phyloP scores from a whole-genome alignment of 2,888 invertebrate species.

The Drosophila meridionalis region DNA sequence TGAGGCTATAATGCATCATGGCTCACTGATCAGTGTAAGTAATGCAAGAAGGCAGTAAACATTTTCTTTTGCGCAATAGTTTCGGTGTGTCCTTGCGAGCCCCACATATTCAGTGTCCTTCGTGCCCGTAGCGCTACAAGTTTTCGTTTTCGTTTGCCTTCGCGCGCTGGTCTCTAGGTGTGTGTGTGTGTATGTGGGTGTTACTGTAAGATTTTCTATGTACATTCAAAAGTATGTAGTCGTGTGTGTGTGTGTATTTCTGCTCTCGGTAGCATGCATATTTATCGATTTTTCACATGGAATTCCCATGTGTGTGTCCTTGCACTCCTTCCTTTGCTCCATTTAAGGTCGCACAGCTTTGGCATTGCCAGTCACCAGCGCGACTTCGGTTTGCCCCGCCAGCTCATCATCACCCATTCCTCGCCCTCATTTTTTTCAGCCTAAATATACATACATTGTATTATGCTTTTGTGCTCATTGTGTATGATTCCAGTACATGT shows the following conservation, averaged over 20 bases:
- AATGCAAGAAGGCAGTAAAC: background rate
- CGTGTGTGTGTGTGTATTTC: conserved; percentile 5
- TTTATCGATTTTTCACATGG: conserved; percentile 72
- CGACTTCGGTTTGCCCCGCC: background rate
- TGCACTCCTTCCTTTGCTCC: conserved; percentile 61
- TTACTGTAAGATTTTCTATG: conserved; percentile 33
- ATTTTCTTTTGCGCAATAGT: conserved; percentile 65
- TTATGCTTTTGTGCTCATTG: conserved; percentile 1
- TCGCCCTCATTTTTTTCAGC: background rate
- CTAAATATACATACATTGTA: background rate
- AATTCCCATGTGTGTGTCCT: conserved; percentile 69
- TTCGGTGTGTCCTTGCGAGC: conserved; percentile 61
- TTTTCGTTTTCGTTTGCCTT: conserved; percentile 62
- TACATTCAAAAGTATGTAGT: conserved; percentile 29
- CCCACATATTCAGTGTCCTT: conserved; percentile 44
- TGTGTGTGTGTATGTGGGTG: conserved; percentile 26
- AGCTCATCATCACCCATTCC: background rate
- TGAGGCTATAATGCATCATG: conserved; percentile 74
- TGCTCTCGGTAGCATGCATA: conserved; percentile 59
- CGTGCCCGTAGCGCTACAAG: conserved; percentile 64
- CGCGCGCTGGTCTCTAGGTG: conserved; percentile 14
- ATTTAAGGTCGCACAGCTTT: conserved; percentile 44
- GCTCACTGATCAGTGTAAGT: conserved; percentile 77
- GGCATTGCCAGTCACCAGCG: conserved; percentile 14
- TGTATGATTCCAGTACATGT: conserved; percentile 27